Base-by-base conservation (phyloP, 2,113 vertebrate genomes). In the Nycticebus coucang region DNA sequence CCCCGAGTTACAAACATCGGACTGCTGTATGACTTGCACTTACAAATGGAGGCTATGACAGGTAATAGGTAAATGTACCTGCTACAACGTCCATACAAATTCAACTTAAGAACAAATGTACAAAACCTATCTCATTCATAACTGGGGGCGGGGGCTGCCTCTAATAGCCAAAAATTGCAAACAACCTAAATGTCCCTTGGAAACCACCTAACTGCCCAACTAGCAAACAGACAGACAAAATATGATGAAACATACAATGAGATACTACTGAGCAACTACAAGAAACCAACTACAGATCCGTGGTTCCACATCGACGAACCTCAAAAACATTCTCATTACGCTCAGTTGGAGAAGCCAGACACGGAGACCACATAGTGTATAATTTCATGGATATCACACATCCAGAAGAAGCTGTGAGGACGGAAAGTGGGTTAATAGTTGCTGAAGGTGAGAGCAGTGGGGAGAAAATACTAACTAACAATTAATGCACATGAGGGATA, bases 141-240 rank as follows among this genome's bases (percentile, higher is more conserved):
- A 50, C 45, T 10, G 8, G 8, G 45, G 45, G 10, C 41, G 8
- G 45, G 45, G 45, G 45, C 45, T 50, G 45, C 45, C 45, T 50
- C 1, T 89, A 93, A 85, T 59, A 83, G 81, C 53, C 69, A 10
- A 26, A 97, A 87, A 33, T 85, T 57, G 68, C 64, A 93, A 97
- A 87, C 59, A 88, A 94, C 72, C 83, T 84, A 79, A 84, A 50
- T 33, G 35, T 78, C 77, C n/a, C 69, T 26, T 62, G 55, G 80
- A 93, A 96, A 94, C 12, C 66, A 87, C 22, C 57, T 60, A 59
- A 80, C 21, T 22, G 17, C 59, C 35, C 75, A 55, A 5, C 22
- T 74, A 60, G 35, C 26, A 33, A 89, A 60, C 0, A 12, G 8
- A 37, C 0, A 79, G 53, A 91, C 30, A 68, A 82, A 91, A 45